These are phyloP conservation scores for Hyperopisus bebe DNA, from an alignment of 2,113 vertebrate genomes.

Conservation along the genomic window DNA sequence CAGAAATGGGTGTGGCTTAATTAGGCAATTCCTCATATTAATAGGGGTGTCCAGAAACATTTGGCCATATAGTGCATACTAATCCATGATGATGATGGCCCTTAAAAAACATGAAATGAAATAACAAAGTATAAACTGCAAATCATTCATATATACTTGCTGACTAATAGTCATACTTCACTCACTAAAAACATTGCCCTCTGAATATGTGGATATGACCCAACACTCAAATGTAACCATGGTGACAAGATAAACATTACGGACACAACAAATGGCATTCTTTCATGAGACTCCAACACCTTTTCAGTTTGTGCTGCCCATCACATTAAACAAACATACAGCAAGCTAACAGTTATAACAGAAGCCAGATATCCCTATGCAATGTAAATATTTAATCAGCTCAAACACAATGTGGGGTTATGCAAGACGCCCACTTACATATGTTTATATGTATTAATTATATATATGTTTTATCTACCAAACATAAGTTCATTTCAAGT, in stretches of 20 bases:
- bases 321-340: slow-evolving; percentile 1
- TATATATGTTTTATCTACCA: neutral
- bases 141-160: neutral
- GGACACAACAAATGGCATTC: neutral
- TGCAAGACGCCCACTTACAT: neutral
- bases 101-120: neutral
- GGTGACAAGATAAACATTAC: neutral
- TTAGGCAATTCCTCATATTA: neutral
- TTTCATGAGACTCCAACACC: neutral
- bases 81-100: neutral
- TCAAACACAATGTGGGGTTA: neutral
- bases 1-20: neutral
- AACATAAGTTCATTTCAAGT: neutral
- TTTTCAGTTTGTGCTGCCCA: neutral
- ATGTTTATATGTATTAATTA: neutral
- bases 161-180: neutral
- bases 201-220: neutral
- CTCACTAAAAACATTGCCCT: neutral
- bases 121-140: neutral
- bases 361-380: neutral
- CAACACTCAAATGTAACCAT: neutral
- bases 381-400: neutral
- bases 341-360: neutral
- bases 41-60: neutral
- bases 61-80: neutral